Evolutionary conservation across 2,888 invertebrate species (phyloP).

Genomic region (Neuroscelio doddi): DNA sequence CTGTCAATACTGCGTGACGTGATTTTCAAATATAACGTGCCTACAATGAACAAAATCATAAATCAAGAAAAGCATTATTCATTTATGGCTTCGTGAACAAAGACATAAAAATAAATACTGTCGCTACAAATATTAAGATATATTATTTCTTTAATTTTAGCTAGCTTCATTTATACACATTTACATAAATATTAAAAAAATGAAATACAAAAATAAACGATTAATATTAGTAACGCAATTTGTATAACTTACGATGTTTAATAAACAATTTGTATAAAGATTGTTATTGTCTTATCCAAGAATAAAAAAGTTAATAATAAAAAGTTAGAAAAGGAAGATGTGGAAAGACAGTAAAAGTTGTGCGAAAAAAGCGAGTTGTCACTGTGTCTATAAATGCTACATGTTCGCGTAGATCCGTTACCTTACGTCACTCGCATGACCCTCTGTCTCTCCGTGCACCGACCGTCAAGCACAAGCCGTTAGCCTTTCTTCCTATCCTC

Average conservation of each 20-base stretch:
- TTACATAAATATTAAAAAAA: too few species aligned
- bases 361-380: slow-evolving; percentile 18
- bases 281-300: too few species aligned
- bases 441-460: slow-evolving; percentile 36
- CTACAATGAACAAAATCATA: slow-evolving; percentile 42
- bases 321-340: neutral
- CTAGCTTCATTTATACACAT: too few species aligned
- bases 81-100: slow-evolving; percentile 40
- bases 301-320: too few species aligned
- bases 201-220: too few species aligned
- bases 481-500: slow-evolving; percentile 39
- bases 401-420: slow-evolving; percentile 53
- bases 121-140: too few species aligned
- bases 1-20: slow-evolving; percentile 23
- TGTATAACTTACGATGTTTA: too few species aligned
- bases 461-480: slow-evolving; percentile 45
- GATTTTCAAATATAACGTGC: too few species aligned
- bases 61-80: slow-evolving; percentile 36
- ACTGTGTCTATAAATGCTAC: slow-evolving; percentile 35
- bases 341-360: neutral
- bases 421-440: slow-evolving; percentile 63
- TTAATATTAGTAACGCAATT: too few species aligned
- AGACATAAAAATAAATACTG: slow-evolving; percentile 25
- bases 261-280: too few species aligned
- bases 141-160: too few species aligned